A percentile compares a stretch with the other conserved stretches of the same genome.
Conservation (phyloP, 2,888 invertebrate species). For the Cyaniris semiargus region DNA sequence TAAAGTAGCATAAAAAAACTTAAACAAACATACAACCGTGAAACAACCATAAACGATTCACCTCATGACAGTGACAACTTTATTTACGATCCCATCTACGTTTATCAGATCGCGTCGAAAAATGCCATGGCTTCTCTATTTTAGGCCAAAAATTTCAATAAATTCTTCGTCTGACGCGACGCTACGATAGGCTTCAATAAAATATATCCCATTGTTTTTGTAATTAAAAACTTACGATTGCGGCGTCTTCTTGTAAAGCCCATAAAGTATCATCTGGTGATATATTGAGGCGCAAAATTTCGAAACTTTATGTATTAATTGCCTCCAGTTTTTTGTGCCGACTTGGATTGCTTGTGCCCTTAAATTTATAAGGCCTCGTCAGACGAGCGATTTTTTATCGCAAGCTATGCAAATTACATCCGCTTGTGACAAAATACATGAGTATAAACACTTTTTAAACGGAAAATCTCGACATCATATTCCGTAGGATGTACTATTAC, state of each 20-base stretch:
- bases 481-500: not conserved
- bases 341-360: constrained; percentile 32
- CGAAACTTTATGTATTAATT: constrained; percentile 38
- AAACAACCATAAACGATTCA: not conserved
- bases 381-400: not conserved
- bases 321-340: constrained; percentile 36
- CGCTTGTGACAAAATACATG: not conserved
- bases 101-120: constrained; percentile 1
- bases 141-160: not conserved
- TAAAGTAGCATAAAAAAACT: not conserved
- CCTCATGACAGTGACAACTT: not conserved
- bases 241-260: not conserved
- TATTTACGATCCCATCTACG: not conserved
- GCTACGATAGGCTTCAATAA: not conserved
- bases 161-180: not conserved
- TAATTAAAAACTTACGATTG: constrained; percentile 9
- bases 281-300: constrained; percentile 26
- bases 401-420: not conserved
- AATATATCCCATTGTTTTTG: constrained; percentile 15
- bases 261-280: constrained; percentile 25
- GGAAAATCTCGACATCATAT: constrained; percentile 7
- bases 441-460: not conserved
- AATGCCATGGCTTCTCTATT: constrained; percentile 8
- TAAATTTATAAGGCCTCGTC: constrained; percentile 29
- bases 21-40: not conserved